Evolutionary conservation across 2,113 vertebrate genomes (phyloP).

Genomic region (Pedetes capensis): DNA sequence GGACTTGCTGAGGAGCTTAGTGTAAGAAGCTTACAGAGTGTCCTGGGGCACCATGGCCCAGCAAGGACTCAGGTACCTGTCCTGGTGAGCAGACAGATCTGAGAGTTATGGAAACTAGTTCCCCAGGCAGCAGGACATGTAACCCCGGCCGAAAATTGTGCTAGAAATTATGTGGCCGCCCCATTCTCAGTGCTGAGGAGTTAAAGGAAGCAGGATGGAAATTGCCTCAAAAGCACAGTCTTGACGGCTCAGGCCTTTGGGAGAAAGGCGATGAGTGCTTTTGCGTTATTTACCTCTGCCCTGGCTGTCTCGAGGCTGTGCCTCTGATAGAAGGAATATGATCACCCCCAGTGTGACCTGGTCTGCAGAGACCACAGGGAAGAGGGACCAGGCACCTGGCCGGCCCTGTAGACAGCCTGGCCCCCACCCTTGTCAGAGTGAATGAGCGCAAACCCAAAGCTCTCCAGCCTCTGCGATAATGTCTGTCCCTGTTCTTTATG

Average conservation of each 20-base stretch:
- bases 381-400: neutral
- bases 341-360: neutral
- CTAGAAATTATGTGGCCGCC: neutral
- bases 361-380: neutral
- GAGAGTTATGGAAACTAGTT: neutral
- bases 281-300: neutral
- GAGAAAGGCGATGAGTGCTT: neutral
- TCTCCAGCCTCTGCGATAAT: neutral
- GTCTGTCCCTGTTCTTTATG: neutral
- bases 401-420: accelerated
- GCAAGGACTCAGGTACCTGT: neutral
- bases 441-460: neutral
- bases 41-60: neutral
- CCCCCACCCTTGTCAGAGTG: neutral
- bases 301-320: neutral
- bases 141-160: neutral
- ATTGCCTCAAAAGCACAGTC: neutral
- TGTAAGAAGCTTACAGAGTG: neutral
- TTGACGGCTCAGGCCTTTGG: neutral
- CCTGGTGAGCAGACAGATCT: neutral
- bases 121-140: neutral
- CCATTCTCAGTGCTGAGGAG: too few species aligned
- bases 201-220: neutral
- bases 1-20: neutral
- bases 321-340: neutral